Evolutionary conservation across 2,797 vertebrate genomes (phyloP).

Genomic region (Hephaestus fuliginosus): DNA sequence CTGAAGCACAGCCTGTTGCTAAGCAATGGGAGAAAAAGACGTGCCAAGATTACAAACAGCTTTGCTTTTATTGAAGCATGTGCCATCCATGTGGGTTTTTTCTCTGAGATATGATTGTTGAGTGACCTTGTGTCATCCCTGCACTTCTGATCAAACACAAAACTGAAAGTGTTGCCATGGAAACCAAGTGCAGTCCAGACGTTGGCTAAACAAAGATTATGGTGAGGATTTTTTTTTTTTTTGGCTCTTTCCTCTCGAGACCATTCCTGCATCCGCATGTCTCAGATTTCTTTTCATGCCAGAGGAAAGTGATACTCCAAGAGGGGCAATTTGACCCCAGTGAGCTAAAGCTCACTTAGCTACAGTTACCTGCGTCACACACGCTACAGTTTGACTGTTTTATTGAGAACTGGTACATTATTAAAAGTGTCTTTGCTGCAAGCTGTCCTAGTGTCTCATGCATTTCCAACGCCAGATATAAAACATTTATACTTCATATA

Average conservation of each 20-base stretch:
- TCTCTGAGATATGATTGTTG: constrained; percentile 53
- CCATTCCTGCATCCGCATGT: constrained; percentile 24
- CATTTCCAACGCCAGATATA: constrained; percentile 15
- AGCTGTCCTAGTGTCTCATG: constrained; percentile 27
- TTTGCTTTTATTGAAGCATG: constrained; percentile 60
- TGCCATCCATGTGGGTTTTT: constrained; percentile 50
- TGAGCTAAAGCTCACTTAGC: constrained; percentile 53
- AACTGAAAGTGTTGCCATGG: constrained; percentile 67
- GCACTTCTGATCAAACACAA: constrained; percentile 53
- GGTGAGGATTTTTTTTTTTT: neutral
- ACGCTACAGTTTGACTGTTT: constrained; percentile 52
- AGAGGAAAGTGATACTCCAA: constrained; percentile 33
- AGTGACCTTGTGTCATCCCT: constrained; percentile 61
- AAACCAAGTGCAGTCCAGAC: constrained; percentile 65
- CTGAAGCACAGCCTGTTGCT: constrained; percentile 73
- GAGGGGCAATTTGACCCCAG: constrained; percentile 40
- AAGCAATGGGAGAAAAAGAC: constrained; percentile 66
- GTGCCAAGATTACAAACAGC: constrained; percentile 63
- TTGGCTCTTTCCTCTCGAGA: constrained; percentile 20
- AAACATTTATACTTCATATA: constrained; percentile 13
- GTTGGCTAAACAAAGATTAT: constrained; percentile 51
- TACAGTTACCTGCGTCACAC: constrained; percentile 46
- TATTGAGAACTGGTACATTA: constrained; percentile 57
- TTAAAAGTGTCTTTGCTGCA: constrained; percentile 40
- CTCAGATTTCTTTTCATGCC: constrained; percentile 13